Conservation (phyloP, 2,797 vertebrate genomes). For the Tapera naevia region DNA sequence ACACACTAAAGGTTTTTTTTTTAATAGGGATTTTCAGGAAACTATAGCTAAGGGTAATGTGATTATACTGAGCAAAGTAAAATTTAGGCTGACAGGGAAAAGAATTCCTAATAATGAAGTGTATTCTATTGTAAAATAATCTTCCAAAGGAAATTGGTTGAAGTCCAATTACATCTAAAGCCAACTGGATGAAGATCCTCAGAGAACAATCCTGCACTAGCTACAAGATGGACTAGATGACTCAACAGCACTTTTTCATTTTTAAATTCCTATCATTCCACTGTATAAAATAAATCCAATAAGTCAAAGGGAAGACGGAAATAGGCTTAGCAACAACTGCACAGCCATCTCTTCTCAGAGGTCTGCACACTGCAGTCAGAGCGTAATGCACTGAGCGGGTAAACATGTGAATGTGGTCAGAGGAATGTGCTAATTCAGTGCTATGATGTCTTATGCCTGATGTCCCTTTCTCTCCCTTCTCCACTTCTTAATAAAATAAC, state of each 20-base stretch:
- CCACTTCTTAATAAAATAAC: not conserved
- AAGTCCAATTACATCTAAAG: slow-evolving; percentile 44
- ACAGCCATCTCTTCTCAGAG: not conserved
- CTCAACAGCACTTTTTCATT: not conserved
- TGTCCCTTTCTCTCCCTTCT: not conserved
- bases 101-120: slow-evolving; percentile 56
- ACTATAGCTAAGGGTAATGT: slow-evolving; percentile 65
- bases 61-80: slow-evolving; percentile 65
- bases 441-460: not conserved
- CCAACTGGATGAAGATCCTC: slow-evolving; percentile 13
- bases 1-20: not conserved
- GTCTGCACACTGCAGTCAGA: not conserved
- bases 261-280: slow-evolving; percentile 47
- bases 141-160: slow-evolving; percentile 57
- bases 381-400: not conserved
- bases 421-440: not conserved
- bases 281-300: slow-evolving; percentile 52
- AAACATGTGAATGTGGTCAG: not conserved
- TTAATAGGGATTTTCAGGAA: slow-evolving; percentile 60
- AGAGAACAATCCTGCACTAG: slow-evolving; percentile 39
- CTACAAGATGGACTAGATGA: slow-evolving; percentile 35
- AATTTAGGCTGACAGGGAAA: slow-evolving; percentile 69
- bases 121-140: slow-evolving; percentile 60
- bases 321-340: slow-evolving; percentile 16
- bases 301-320: slow-evolving; percentile 31